Base-by-base conservation (phyloP, 2,797 vertebrate species). In the Muscicapa comitata region DNA sequence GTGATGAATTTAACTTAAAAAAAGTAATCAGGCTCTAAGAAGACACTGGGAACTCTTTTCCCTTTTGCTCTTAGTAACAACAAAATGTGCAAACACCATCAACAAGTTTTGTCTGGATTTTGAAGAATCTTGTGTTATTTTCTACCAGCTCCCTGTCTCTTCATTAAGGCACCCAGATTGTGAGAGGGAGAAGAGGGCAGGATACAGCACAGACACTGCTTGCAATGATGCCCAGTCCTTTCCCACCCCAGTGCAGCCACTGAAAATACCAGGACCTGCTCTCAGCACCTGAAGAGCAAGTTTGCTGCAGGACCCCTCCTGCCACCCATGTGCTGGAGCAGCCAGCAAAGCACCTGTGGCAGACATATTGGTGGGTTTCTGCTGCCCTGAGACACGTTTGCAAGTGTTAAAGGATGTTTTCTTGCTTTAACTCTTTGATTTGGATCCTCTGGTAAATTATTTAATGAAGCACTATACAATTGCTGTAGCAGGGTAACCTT, bases 1-100 rank as follows among this genome's bases (percentile, higher is more conserved):
- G 81, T 93, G 81, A 88, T 89, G 93, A 91, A 93, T 95, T 89
- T 84, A 75, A 73, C 82, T 90, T 71, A 2, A 47, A 85, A 86
- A 82, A 76, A 80, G 58, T 11, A 29, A 57, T 42, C 68, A n/a
- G 66, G 37, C 59, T 94, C 45, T n/a, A 81, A 76, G 54, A 91
- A 79, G 85, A 90, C 70, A 77, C 47, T 0, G 6, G 77, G 53
- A 93, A 74, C 43, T 5, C 19, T 82, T 93, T 94, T 57, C 73
- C 20, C 62, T 78, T 91, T 87, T 88, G 23, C 74, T 68, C 43
- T 71, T 77, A 48, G 38, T 68, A 86, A 68, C 14, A 71, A 76
- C 53, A 70, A 63, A 82, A 95, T 31, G 38, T 72, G 26, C 40
- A 88, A 66, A 75, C 6, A 24, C 6, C 9, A 14, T 62, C 47